Percentiles rank a stretch among this genome's conserved stretches.
phyloP scores from a whole-genome alignment of 1,140 invertebrate genomes.

The Magallana ariakensis region DNA sequence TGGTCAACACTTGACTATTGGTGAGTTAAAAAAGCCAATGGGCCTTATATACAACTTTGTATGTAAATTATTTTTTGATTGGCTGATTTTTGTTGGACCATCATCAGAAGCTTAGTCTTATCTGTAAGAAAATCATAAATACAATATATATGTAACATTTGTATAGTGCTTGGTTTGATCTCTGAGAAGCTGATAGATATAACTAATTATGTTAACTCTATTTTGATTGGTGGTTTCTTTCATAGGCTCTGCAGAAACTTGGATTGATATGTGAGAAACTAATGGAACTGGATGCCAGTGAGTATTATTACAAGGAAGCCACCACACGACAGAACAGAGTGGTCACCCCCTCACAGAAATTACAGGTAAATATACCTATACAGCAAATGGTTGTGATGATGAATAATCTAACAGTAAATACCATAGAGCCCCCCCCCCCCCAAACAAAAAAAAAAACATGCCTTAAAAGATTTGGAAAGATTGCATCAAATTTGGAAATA shows the following conservation, averaged over 20 bases:
- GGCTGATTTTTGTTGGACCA: too few species aligned
- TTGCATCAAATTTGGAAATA: background rate
- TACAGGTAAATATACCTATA: slow-evolving; percentile 57
- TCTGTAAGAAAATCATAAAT: too few species aligned
- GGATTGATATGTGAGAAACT: slow-evolving; percentile 65
- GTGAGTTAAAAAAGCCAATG: too few species aligned
- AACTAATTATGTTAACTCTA: too few species aligned
- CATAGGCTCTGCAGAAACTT: slow-evolving; percentile 61
- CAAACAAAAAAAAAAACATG: too few species aligned
- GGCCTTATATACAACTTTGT: too few species aligned
- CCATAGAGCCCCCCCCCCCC: background rate
- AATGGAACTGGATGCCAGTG: slow-evolving; percentile 57
- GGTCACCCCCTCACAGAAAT: slow-evolving; percentile 57
- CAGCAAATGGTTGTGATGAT: background rate
- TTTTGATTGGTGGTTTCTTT: background rate
- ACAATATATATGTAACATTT: too few species aligned
- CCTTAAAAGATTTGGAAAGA: background rate
- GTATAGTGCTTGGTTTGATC: too few species aligned
- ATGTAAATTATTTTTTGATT: too few species aligned
- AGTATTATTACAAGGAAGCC: slow-evolving; percentile 62
- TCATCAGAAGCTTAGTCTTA: too few species aligned
- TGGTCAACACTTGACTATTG: too few species aligned
- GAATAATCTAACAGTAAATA: background rate
- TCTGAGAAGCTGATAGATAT: too few species aligned
- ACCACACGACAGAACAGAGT: slow-evolving; percentile 61